Evolutionary conservation across 2,113 vertebrate genomes (phyloP).

Genomic region (Rhinolophus ferrumequinum): DNA sequence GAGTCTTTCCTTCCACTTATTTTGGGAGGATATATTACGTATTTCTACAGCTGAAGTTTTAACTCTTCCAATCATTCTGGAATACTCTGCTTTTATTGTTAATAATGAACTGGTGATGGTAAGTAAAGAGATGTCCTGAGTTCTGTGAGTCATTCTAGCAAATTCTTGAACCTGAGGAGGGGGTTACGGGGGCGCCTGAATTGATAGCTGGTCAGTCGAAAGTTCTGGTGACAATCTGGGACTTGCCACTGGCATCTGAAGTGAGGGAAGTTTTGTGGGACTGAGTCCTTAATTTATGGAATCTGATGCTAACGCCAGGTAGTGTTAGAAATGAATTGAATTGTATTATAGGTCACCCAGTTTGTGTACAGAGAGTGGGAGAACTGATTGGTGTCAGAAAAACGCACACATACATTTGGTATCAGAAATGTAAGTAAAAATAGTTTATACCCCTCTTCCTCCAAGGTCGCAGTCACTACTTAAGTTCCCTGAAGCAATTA

Average conservation of each 20-base stretch:
- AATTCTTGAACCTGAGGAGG: background rate
- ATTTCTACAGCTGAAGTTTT: conserved; percentile 14
- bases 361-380: background rate
- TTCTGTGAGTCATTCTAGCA: background rate
- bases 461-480: background rate
- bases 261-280: background rate
- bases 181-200: background rate
- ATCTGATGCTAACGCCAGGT: background rate
- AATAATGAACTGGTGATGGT: background rate
- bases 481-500: background rate
- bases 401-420: background rate
- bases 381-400: background rate
- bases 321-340: background rate
- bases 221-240: background rate
- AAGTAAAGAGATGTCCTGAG: background rate
- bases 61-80: background rate
- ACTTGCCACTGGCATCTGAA: background rate
- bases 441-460: background rate
- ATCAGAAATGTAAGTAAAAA: background rate
- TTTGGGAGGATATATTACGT: background rate
- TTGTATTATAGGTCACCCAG: background rate
- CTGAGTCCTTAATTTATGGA: background rate
- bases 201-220: background rate
- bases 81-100: background rate
- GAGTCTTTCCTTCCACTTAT: background rate